phyloP scores from a whole-genome alignment of 2,888 invertebrate genomes.

The Orthosia incerta region DNA sequence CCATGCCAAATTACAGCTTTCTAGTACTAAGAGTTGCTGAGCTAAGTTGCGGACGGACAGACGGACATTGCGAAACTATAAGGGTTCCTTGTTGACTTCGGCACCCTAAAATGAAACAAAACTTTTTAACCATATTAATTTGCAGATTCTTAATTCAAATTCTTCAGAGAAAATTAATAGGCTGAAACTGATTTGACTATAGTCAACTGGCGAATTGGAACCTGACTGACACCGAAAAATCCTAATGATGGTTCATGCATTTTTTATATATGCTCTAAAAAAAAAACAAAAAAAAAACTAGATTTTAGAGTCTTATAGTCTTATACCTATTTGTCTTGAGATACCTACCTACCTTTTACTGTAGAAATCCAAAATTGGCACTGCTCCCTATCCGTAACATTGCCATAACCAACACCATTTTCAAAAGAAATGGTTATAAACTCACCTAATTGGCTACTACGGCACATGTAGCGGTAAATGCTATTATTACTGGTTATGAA shows the following conservation, averaged over 20 bases:
- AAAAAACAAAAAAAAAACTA: too few relatives aligned
- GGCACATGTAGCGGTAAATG: slow-evolving; percentile 29
- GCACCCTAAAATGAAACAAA: too few relatives aligned
- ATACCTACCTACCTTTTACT: not conserved
- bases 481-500: slow-evolving; percentile 24
- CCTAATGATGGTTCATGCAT: not conserved
- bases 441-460: slow-evolving; percentile 25
- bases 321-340: not conserved
- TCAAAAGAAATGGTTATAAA: slow-evolving; percentile 12
- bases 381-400: slow-evolving; percentile 8
- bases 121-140: too few relatives aligned
- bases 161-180: too few relatives aligned
- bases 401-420: slow-evolving; percentile 33
- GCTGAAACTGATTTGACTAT: not conserved
- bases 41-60: too few relatives aligned
- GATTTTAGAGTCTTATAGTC: not conserved
- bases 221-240: not conserved
- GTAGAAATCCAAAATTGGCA: slow-evolving; percentile 1
- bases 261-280: not conserved
- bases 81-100: too few relatives aligned
- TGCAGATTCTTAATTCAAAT: too few relatives aligned
- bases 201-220: not conserved
- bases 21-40: too few relatives aligned
- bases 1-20: too few relatives aligned
- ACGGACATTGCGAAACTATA: too few relatives aligned